Evolutionary conservation across 2,888 invertebrate genomes (phyloP), one percentile per base, ranked within the genome.

Genomic region (Chromoteleia sp.): DNA sequence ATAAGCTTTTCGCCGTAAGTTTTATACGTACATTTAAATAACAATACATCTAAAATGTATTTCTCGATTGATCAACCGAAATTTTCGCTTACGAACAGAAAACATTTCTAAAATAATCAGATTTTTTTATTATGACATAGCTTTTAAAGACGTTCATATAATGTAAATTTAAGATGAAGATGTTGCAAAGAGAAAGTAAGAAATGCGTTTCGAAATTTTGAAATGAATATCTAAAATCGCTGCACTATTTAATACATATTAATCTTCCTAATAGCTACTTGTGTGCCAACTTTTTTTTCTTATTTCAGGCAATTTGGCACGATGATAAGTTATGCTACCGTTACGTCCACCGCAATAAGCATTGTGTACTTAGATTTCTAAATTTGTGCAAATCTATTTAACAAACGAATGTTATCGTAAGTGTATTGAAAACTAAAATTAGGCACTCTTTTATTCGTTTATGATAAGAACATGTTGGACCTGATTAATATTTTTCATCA

Each of bases 231-330:
- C 36, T 74, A 65, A 56, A 56, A 45, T 54, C 54, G 21, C 7
- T 29, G 30, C 7, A 15, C n/a, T 45, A 50, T 33, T 45, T 30
- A 65, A 78, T 52, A 67, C 71, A 73, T 67, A 73, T 79, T 59
- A 50, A 73, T 79, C 79, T 52, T 45, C 8, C 14, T 59, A 73
- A 79, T 73, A 71, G 73, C 67, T 43, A 39, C 67, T 73, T 48
- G 41, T 29, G 65, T 73, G 78, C 71, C 78, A 78, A 78, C 50
- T 71, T 78, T 71, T 71, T 65, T 71, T 71, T 71, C 70, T 71
- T 70, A 71, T 78, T 78, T 78, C 56, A n/a, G 61, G 71, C 48
- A 67, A 73, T 78, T 78, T 78, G 78, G 78, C 71, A 79, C 65
- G 19, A 52, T 59, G 39, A 63, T 71, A 59, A 71, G 45, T 73